Evolutionary conservation across 2,797 vertebrate species (phyloP).

Genomic region (Trichosurus vulpecula): DNA sequence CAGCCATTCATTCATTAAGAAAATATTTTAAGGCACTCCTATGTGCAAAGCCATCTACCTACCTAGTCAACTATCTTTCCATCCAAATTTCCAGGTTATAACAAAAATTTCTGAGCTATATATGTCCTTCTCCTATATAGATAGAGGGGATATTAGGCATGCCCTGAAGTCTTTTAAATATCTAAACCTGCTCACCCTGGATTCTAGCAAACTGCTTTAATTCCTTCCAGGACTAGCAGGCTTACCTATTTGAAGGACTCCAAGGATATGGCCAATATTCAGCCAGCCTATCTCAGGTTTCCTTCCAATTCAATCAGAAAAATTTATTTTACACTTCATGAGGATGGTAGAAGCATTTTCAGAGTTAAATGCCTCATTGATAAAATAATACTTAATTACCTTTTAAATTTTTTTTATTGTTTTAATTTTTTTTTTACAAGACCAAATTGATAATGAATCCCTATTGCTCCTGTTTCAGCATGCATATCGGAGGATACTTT

Average conservation of each 20-base stretch:
- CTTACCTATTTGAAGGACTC: not conserved
- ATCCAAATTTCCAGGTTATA: not conserved
- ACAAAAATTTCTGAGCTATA: not conserved
- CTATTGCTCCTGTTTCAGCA: not conserved
- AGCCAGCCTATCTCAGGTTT: not conserved
- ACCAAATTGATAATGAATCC: not conserved
- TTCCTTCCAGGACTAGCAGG: not conserved
- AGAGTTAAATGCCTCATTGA: not conserved
- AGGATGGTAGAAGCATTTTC: not conserved
- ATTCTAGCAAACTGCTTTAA: not conserved
- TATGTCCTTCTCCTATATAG: too few relatives aligned
- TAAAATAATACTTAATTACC: not conserved
- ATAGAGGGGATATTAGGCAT: too few relatives aligned
- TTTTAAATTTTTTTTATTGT: too few relatives aligned
- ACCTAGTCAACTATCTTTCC: not conserved
- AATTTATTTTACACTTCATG: conserved; percentile 22
- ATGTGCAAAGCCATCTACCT: not conserved
- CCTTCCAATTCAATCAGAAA: not conserved
- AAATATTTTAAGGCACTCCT: not conserved
- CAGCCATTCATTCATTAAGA: not conserved
- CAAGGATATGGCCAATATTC: not conserved
- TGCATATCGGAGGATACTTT: not conserved
- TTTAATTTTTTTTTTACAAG: not conserved
- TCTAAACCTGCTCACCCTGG: not conserved
- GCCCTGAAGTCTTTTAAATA: too few relatives aligned